phyloP scores from a whole-genome alignment of 2,113 vertebrate genomes.

The Ascaphus truei region DNA sequence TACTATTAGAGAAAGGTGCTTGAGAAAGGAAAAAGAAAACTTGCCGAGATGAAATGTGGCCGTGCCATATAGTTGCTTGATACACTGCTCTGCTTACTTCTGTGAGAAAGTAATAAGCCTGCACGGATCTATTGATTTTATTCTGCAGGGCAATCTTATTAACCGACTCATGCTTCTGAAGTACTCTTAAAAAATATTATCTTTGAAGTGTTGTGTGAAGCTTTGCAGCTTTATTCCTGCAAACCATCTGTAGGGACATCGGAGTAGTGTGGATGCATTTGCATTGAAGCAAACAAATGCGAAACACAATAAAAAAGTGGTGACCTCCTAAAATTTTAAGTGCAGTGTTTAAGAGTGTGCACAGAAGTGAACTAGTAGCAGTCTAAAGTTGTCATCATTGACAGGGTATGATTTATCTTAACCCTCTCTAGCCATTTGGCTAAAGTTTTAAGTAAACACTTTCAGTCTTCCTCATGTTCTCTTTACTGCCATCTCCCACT shows the following conservation, averaged over 20 bases:
- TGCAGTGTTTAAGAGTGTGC: constrained; percentile 55
- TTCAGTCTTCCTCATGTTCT: constrained; percentile 63
- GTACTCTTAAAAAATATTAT: constrained; percentile 60
- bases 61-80: constrained; percentile 34
- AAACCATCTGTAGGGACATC: constrained; percentile 51
- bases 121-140: constrained; percentile 55
- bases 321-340: constrained; percentile 49
- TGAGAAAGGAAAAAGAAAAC: constrained; percentile 24
- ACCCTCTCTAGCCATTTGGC: constrained; percentile 65
- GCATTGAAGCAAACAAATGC: constrained; percentile 48
- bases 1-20: constrained; percentile 1
- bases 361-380: constrained; percentile 69
- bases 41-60: constrained; percentile 25
- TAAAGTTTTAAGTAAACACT: constrained; percentile 70
- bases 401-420: constrained; percentile 65
- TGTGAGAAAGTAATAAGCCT: constrained; percentile 51
- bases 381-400: constrained; percentile 66
- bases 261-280: constrained; percentile 52
- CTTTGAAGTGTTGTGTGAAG: constrained; percentile 63
- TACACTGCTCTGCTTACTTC: constrained; percentile 36
- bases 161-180: constrained; percentile 54
- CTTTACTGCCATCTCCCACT: constrained; percentile 66
- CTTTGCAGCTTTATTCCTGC: constrained; percentile 59
- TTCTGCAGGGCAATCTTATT: constrained; percentile 60
- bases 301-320: constrained; percentile 51